These are phyloP conservation scores for Thermophis baileyi DNA, from an alignment of 2,113 vertebrate species.

Conservation along the genomic window DNA sequence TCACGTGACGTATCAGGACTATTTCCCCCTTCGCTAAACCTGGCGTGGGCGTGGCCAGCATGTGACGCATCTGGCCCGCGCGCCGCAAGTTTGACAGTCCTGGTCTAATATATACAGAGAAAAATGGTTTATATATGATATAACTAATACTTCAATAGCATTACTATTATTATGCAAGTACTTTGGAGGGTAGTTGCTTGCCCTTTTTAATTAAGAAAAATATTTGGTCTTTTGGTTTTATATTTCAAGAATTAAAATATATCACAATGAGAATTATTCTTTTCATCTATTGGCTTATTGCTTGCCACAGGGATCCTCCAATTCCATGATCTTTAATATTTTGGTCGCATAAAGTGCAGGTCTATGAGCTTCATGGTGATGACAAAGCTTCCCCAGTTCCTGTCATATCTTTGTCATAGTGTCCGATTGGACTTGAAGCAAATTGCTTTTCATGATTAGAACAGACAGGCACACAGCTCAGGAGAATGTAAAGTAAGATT, in stretches of 20 bases:
- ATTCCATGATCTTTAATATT: neutral
- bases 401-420: neutral
- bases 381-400: neutral
- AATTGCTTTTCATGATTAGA: neutral
- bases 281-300: neutral
- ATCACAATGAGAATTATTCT: neutral
- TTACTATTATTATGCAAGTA: neutral
- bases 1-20: no score
- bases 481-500: neutral
- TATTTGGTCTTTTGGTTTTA: neutral
- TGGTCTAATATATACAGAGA: neutral
- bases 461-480: neutral
- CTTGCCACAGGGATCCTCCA: neutral
- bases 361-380: neutral
- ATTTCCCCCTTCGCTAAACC: no score
- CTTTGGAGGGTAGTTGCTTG: neutral
- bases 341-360: neutral
- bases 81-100: no score
- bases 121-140: neutral
- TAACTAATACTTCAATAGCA: neutral
- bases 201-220: neutral
- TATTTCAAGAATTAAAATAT: neutral
- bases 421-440: neutral
- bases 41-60: no score
- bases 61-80: no score